Evolutionary conservation across 2,797 vertebrate genomes (phyloP).

Genomic region (Limosa lapponica): DNA sequence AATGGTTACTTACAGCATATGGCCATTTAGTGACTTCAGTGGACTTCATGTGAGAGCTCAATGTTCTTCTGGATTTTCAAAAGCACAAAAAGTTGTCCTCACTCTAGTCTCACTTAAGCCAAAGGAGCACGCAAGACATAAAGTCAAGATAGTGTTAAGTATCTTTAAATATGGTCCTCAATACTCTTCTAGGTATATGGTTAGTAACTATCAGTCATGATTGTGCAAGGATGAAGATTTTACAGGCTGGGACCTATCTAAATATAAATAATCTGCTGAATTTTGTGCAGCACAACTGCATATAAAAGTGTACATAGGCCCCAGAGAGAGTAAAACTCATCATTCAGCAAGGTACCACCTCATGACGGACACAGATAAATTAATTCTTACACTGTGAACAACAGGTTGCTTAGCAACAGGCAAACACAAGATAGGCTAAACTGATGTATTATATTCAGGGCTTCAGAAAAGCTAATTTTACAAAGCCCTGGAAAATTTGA

Average conservation of each 20-base stretch:
- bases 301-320: not conserved
- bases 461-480: slow-evolving; percentile 1
- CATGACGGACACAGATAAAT: not conserved
- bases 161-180: not conserved
- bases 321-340: not conserved
- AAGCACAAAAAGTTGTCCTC: not conserved
- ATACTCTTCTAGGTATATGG: not conserved
- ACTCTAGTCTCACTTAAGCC: not conserved
- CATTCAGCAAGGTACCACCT: not conserved
- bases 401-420: not conserved
- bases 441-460: not conserved
- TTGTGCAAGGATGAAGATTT: not conserved
- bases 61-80: not conserved
- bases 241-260: not conserved
- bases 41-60: not conserved
- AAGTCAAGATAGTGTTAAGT: not conserved
- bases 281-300: not conserved
- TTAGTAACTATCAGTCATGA: not conserved
- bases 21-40: not conserved
- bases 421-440: not conserved
- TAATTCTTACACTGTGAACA: not conserved
- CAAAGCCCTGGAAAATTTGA: not conserved
- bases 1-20: not conserved
- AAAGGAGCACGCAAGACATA: not conserved
- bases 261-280: not conserved